These are phyloP conservation scores for Sebastiscus albofasciatus DNA, from an alignment of 2,797 vertebrate genomes.

Conservation along the genomic window DNA sequence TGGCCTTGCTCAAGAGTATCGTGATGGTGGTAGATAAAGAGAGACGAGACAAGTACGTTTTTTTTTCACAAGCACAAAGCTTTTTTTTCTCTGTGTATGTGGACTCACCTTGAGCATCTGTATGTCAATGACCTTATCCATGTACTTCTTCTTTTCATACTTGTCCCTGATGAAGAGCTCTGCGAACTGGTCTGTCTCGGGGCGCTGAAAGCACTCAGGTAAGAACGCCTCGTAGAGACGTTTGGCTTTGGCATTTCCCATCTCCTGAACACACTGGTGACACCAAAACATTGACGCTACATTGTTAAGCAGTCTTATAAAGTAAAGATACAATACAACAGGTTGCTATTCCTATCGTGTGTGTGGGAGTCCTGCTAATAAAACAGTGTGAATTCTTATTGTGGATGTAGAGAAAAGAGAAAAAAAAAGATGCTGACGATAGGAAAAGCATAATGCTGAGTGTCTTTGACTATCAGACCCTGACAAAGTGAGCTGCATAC, in stretches of 20 bases:
- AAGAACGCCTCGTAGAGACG: constrained; percentile 96
- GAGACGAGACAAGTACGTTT: neutral
- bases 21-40: neutral
- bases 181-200: constrained; percentile 94
- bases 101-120: constrained; percentile 88
- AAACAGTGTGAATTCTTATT: neutral
- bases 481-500: constrained; percentile 10
- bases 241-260: constrained; percentile 96
- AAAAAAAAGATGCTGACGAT: constrained; percentile 26
- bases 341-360: neutral
- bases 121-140: constrained; percentile 96
- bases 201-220: constrained; percentile 94
- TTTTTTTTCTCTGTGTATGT: neutral
- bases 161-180: constrained; percentile 97
- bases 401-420: neutral
- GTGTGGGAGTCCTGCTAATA: neutral
- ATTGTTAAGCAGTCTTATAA: neutral
- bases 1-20: neutral
- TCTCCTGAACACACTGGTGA: constrained; percentile 94
- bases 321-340: neutral
- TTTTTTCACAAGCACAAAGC: neutral
- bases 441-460: constrained; percentile 18
- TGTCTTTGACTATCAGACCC: constrained; percentile 3
- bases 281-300: neutral
- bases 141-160: constrained; percentile 98